These are phyloP conservation scores for Boleophthalmus pectinirostris DNA, from an alignment of 2,113 vertebrate genomes.

Conservation along the genomic window DNA sequence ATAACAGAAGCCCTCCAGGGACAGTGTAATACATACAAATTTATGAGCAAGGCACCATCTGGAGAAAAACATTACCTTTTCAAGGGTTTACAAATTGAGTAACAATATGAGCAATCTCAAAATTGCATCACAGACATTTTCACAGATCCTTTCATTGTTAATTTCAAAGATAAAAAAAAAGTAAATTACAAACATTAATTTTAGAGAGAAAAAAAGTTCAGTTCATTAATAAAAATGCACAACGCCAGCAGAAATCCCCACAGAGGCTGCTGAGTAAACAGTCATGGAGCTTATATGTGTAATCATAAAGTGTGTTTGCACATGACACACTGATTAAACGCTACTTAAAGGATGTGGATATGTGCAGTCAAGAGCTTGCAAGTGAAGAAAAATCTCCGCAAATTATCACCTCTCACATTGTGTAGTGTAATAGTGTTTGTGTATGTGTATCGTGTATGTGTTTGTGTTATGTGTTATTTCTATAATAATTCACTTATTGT, in stretches of 20 bases:
- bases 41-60: constrained; percentile 19
- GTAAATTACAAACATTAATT: background rate
- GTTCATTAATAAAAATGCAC: constrained; percentile 5
- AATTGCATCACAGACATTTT: background rate
- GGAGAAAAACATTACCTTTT: constrained; percentile 17
- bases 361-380: background rate
- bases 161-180: background rate
- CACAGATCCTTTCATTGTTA: background rate
- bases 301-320: background rate
- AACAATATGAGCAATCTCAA: background rate
- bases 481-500: too few species aligned
- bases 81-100: constrained; percentile 14
- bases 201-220: background rate
- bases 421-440: too few species aligned
- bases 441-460: too few species aligned
- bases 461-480: too few species aligned
- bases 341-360: background rate
- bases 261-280: constrained; percentile 3
- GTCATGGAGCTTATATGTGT: constrained; percentile 6
- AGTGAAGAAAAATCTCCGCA: background rate
- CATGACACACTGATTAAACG: background rate
- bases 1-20: constrained; percentile 1
- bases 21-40: constrained; percentile 22
- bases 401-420: background rate
- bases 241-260: background rate